Percentiles rank a stretch among this genome's conserved stretches.
Conservation (phyloP, 2,113 vertebrate genomes). For the Dipodomys stephensi region DNA sequence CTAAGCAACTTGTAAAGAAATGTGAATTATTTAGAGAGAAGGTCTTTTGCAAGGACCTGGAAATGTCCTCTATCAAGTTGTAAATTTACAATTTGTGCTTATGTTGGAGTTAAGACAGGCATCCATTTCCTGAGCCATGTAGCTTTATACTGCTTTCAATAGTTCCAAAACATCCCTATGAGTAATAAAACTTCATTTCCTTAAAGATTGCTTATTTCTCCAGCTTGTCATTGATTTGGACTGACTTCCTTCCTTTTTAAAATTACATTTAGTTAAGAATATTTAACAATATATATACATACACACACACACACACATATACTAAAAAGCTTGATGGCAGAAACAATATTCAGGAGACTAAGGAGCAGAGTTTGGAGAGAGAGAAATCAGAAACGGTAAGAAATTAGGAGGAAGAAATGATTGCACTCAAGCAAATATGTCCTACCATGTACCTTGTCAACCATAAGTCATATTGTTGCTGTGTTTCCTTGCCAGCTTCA, state of each 20-base stretch:
- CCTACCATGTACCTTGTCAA: neutral
- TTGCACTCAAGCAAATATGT: neutral
- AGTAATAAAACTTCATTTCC: slow-evolving; percentile 60
- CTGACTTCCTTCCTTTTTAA: slow-evolving; percentile 53
- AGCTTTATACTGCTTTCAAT: neutral
- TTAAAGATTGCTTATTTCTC: slow-evolving; percentile 61
- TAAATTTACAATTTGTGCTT: slow-evolving; percentile 31
- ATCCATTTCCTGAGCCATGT: neutral
- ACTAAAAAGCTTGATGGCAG: neutral
- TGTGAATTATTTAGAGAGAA: neutral
- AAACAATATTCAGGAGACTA: neutral
- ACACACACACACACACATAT: no score
- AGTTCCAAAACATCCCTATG: neutral
- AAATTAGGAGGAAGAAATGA: neutral
- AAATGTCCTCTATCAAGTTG: neutral
- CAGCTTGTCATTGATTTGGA: slow-evolving; percentile 37
- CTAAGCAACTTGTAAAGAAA: slow-evolving; percentile 41
- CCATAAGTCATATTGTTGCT: no score
- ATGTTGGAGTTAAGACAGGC: neutral
- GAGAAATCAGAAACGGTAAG: neutral
- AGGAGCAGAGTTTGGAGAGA: neutral
- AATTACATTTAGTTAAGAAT: slow-evolving; percentile 34
- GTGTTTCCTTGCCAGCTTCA: no score
- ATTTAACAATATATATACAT: slow-evolving; percentile 19
- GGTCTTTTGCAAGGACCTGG: neutral